Base-by-base conservation (phyloP, 2,888 invertebrate genomes). In the Leptogaster cylindrica region DNA sequence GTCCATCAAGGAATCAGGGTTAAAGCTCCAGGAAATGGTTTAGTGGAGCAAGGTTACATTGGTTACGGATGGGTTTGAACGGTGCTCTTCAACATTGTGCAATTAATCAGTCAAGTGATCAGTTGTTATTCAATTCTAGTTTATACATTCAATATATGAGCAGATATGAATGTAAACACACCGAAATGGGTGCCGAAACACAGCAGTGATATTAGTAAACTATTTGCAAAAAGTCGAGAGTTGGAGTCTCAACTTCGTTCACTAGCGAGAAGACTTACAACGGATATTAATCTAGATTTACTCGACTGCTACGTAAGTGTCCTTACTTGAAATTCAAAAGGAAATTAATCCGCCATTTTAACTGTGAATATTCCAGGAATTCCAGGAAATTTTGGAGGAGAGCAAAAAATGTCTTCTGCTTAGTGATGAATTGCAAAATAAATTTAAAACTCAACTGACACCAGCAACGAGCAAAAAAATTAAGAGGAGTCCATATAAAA, bases 401-500 rank as follows among this genome's bases (percentile, higher is more conserved):
- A 68, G 72, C 55, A 48, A 64, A 66, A 68, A 68, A 58, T 70
- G 68, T 65, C 70, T 71, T 28, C 25, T 48, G 27, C 7, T 69
- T 3, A 70, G 72, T 36, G 68, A 68, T 65, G 65, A 69, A 33
- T 20, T 70, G 10, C 71, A 71, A 25, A 50, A 25, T 20, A 67
- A 55, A 39, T 36, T 72, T 10, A 68, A 61, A 20, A 69, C 52
- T 27, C 64, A 70, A 48, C 66, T 68, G 20, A 55, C 65, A 16
- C 61, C 61, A 36, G 61, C 66, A 6, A 55, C 61, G 1, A 70
- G 70, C 63, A 80, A 79, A 72, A 79, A 79, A 72, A 75, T 79
- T 51, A 78, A 80, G 69, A 74, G 80, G 3, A 80, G 78, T 71
- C 78, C 80, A 3, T 80, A 80, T 66, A 80, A 79, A 72, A 75